Conservation (phyloP, 2,888 invertebrate genomes). For the Ophion slaviceki region DNA sequence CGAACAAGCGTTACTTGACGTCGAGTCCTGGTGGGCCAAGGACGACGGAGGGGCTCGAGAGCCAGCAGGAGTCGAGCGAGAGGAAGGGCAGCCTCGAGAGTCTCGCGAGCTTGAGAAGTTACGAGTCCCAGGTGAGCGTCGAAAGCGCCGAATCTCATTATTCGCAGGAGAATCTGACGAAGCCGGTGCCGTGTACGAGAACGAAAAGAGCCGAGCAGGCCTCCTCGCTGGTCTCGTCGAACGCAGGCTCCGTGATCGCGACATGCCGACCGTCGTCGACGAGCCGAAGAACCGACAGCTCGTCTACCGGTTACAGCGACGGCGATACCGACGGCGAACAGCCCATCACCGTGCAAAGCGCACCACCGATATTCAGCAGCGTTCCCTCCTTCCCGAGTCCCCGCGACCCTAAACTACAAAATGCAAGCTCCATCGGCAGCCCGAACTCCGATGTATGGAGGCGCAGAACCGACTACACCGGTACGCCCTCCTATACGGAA, state of each 20-base stretch:
- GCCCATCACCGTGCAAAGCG: slow-evolving; percentile 80
- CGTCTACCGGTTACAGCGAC: slow-evolving; percentile 83
- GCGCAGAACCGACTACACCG: slow-evolving; percentile 74
- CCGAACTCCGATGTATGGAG: slow-evolving; percentile 81
- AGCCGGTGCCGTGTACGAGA: slow-evolving; percentile 80
- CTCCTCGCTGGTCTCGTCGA: slow-evolving; percentile 69
- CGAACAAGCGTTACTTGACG: slow-evolving; percentile 78
- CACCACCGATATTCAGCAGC: slow-evolving; percentile 80
- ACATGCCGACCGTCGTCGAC: slow-evolving; percentile 76
- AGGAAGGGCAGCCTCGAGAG: slow-evolving; percentile 86
- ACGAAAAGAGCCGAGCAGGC: slow-evolving; percentile 79
- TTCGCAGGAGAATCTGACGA: slow-evolving; percentile 77
- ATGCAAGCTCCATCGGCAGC: slow-evolving; percentile 74
- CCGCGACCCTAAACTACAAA: slow-evolving; percentile 75
- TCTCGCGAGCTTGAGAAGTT: slow-evolving; percentile 83
- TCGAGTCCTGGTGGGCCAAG: slow-evolving; percentile 60
- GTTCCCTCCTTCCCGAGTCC: slow-evolving; percentile 75
- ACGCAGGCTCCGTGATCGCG: slow-evolving; percentile 72
- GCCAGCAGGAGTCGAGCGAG: slow-evolving; percentile 76
- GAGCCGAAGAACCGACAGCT: slow-evolving; percentile 79
- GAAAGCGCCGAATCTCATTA: slow-evolving; percentile 82
- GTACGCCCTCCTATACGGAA: slow-evolving; percentile 73
- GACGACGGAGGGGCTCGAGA: slow-evolving; percentile 72
- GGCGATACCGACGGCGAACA: slow-evolving; percentile 83
- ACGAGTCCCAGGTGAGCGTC: slow-evolving; percentile 84